A percentile compares a stretch with the other conserved stretches of the same genome.
phyloP scores from a whole-genome alignment of 2,113 vertebrate genomes.

The Pseudopipra pipra region DNA sequence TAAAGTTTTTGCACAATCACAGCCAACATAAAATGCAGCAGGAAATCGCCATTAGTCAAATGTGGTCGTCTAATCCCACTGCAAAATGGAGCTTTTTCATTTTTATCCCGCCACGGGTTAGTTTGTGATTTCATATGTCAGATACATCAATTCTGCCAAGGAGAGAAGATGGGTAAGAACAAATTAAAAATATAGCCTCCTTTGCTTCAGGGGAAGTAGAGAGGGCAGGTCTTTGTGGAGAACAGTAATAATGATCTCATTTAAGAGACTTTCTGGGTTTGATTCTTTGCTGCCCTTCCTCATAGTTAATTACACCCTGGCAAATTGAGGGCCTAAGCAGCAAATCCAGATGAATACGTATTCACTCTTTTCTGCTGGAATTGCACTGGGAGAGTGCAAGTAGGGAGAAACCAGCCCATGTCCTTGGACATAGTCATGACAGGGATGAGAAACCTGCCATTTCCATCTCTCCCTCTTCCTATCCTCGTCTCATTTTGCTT shows the following conservation, averaged over 20 bases:
- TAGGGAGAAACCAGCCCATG: accelerated
- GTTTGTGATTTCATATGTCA: conserved; percentile 75
- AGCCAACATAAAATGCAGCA: conserved; percentile 63
- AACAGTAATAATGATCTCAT: conserved; percentile 36
- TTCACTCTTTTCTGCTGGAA: not conserved
- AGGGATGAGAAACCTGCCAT: not conserved
- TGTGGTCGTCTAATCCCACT: conserved; percentile 74
- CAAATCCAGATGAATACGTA: not conserved
- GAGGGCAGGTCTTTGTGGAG: conserved; percentile 41
- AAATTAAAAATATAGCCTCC: conserved; percentile 55
- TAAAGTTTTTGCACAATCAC: conserved; percentile 61
- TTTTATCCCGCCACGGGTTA: conserved; percentile 74
- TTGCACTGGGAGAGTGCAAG: not conserved
- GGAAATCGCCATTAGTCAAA: conserved; percentile 71
- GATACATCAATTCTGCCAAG: conserved; percentile 69
- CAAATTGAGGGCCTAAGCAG: conserved; percentile 17
- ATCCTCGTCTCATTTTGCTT: not conserved
- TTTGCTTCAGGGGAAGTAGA: not conserved
- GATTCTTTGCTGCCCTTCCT: conserved; percentile 38
- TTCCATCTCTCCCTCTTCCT: not conserved
- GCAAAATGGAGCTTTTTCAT: conserved; percentile 69
- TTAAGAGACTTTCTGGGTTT: conserved; percentile 50
- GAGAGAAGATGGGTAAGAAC: conserved; percentile 49
- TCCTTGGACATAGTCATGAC: not conserved
- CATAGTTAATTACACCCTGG: conserved; percentile 36